Evolutionary conservation across 1,140 invertebrate genomes (phyloP).

Genomic region (Drosophila ogumai): DNA sequence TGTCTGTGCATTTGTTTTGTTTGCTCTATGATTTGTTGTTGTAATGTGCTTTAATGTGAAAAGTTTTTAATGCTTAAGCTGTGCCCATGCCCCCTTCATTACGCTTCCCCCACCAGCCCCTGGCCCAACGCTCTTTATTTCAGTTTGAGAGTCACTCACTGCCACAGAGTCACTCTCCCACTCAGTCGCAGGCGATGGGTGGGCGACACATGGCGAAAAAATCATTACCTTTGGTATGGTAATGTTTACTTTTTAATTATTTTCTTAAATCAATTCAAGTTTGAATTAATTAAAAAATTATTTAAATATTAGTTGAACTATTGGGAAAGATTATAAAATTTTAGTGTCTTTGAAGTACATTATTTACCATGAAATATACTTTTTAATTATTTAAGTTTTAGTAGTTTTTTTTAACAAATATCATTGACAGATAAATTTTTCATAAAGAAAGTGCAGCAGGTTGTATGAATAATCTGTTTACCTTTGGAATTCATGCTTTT

Average conservation of each 20-base stretch:
- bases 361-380: too few species aligned
- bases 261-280: neutral
- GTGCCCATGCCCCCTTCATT: conserved; percentile 48
- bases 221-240: neutral
- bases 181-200: conserved; percentile 3
- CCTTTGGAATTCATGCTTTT: too few species aligned
- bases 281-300: neutral
- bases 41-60: conserved; percentile 83
- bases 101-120: neutral
- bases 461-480: too few species aligned
- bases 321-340: too few species aligned
- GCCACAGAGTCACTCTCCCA: conserved; percentile 20
- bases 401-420: too few species aligned
- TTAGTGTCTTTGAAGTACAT: too few species aligned
- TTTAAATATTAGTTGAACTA: neutral
- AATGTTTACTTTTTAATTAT: too few species aligned
- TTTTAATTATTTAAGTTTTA: too few species aligned
- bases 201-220: neutral
- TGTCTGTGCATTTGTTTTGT: conserved; percentile 49
- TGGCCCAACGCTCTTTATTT: neutral
- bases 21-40: conserved; percentile 82
- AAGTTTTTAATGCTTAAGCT: conserved; percentile 83
- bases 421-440: too few species aligned
- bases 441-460: too few species aligned
- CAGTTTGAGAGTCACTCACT: conserved; percentile 34